These are phyloP conservation scores for Melieria picta DNA, from an alignment of 2,888 invertebrate species.

Conservation along the genomic window DNA sequence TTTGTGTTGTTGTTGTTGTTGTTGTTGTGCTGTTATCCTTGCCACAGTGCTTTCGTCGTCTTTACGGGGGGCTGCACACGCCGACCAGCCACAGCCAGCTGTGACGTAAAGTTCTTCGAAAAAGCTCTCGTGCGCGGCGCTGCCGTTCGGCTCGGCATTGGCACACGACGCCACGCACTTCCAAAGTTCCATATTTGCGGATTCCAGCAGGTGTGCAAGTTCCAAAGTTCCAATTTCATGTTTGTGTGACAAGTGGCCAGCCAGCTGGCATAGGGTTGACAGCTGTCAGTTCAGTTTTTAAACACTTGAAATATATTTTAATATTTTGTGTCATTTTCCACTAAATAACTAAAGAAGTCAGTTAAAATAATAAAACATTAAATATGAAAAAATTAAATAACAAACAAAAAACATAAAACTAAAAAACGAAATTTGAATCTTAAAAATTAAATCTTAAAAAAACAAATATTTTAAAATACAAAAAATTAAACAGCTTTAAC, in stretches of 20 bases:
- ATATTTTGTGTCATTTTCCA: too few relatives aligned
- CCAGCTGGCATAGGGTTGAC: too few relatives aligned
- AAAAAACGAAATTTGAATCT: too few relatives aligned
- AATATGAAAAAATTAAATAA: too few relatives aligned
- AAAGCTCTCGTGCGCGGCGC: constrained; percentile 32
- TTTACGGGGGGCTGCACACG: not conserved
- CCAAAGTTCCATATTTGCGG: constrained; percentile 49
- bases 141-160: not conserved
- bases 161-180: constrained; percentile 32
- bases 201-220: constrained; percentile 38
- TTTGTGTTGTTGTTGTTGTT: not conserved
- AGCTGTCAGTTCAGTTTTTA: too few relatives aligned
- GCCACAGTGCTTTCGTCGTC: not conserved
- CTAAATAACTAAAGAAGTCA: too few relatives aligned
- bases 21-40: not conserved
- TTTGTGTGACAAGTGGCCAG: not conserved
- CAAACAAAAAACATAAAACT: too few relatives aligned
- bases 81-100: constrained; percentile 21
- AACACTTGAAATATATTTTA: too few relatives aligned
- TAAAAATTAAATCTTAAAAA: too few relatives aligned
- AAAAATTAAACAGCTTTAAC: too few relatives aligned
- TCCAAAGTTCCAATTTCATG: constrained; percentile 31
- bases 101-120: constrained; percentile 41
- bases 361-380: too few relatives aligned
- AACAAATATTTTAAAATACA: too few relatives aligned